Conservation (phyloP, 2,113 vertebrate species). For the Crocuta crocuta region DNA sequence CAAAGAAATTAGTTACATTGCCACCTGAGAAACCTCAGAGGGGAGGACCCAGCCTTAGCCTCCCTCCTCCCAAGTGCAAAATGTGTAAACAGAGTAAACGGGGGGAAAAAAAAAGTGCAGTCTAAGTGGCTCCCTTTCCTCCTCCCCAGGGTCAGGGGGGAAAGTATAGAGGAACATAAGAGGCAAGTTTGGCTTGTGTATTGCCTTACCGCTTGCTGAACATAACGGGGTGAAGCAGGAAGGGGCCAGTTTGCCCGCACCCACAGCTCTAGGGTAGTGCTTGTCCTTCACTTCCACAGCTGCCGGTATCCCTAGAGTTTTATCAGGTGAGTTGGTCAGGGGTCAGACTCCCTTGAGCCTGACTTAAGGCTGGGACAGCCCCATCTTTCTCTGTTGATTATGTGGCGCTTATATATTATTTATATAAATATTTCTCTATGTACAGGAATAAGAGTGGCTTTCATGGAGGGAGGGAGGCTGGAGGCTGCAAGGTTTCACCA, state of each 20-base stretch:
- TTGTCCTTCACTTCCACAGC: conserved; percentile 60
- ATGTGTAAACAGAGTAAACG: conserved; percentile 81
- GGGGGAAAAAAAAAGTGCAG: conserved; percentile 74
- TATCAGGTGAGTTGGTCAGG: conserved; percentile 57
- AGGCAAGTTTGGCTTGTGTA: conserved; percentile 58
- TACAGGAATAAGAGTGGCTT: conserved; percentile 83
- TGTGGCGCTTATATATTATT: conserved; percentile 85
- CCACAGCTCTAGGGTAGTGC: conserved; percentile 48
- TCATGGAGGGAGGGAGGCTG: conserved; percentile 88
- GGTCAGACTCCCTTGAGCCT: conserved; percentile 74
- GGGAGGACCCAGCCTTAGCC: conserved; percentile 69
- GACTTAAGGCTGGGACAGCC: conserved; percentile 68
- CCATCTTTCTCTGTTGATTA: conserved; percentile 78
- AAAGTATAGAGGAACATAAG: neutral
- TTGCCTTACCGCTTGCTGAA: conserved; percentile 59
- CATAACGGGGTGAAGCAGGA: conserved; percentile 50
- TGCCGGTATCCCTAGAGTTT: conserved; percentile 65
- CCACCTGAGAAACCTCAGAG: conserved; percentile 81
- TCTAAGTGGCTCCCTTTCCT: conserved; percentile 68
- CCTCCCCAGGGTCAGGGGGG: neutral
- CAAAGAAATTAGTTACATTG: conserved; percentile 69
- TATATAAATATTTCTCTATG: conserved; percentile 87
- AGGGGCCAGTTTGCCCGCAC: conserved; percentile 37
- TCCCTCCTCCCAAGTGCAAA: conserved; percentile 81
- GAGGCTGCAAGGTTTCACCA: conserved; percentile 88